Conservation (phyloP, 2,113 vertebrate genomes). For the Conger conger region DNA sequence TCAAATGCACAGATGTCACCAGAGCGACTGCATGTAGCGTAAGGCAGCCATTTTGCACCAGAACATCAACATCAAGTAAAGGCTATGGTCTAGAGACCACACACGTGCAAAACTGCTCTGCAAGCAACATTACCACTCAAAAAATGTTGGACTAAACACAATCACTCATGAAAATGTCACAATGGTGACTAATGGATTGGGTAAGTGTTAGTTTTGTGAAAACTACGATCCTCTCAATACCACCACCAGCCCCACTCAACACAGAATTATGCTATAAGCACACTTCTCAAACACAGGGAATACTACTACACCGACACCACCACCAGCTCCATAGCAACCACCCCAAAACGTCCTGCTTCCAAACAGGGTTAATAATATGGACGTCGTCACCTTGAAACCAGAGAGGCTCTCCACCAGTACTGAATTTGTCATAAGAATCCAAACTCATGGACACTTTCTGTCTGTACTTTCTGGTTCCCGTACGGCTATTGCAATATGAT, state of each 20-base stretch:
- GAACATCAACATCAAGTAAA: neutral
- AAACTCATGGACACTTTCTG: no score
- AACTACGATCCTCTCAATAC: neutral
- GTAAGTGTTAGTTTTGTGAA: neutral
- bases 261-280: neutral
- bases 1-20: neutral
- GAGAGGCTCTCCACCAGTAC: no score
- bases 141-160: neutral
- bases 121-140: neutral
- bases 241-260: neutral
- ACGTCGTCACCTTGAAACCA: no score
- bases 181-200: neutral
- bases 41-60: neutral
- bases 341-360: no score
- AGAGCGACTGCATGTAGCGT: neutral
- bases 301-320: no score
- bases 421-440: no score
- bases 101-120: neutral
- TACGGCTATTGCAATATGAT: no score
- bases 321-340: no score
- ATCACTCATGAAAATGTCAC: neutral
- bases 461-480: no score
- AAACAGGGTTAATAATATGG: no score
- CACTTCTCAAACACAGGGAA: neutral
- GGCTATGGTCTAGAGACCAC: neutral